These are phyloP conservation scores for Tribolium freemani DNA, from an alignment of 2,888 invertebrate genomes.

Conservation along the genomic window DNA sequence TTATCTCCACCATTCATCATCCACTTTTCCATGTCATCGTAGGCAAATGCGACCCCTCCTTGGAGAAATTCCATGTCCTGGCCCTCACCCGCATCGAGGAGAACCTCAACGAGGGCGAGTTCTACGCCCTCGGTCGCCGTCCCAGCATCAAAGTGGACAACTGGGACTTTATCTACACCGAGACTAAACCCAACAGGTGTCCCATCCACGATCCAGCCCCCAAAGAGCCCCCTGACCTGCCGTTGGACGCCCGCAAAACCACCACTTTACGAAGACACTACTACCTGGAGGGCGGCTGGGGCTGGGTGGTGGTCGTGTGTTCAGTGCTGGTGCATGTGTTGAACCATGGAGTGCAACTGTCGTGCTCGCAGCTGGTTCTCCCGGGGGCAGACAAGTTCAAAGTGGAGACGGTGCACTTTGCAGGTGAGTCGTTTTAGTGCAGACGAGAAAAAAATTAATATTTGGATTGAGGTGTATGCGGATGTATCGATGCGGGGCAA, in stretches of 20 bases:
- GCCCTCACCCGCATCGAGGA: slow-evolving; percentile 63
- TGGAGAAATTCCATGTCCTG: slow-evolving; percentile 63
- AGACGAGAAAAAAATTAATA: neutral
- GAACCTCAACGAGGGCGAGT: slow-evolving; percentile 43
- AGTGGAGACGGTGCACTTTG: slow-evolving; percentile 74
- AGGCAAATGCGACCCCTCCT: slow-evolving; percentile 6
- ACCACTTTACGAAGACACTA: slow-evolving; percentile 76
- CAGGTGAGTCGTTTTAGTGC: slow-evolving; percentile 71
- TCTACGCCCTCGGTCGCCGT: slow-evolving; percentile 54
- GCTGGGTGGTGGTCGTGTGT: slow-evolving; percentile 84
- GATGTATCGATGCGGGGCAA: too few species aligned
- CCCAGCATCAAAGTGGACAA: slow-evolving; percentile 64
- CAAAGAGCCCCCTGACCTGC: slow-evolving; percentile 58
- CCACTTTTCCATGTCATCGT: neutral
- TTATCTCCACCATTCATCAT: neutral
- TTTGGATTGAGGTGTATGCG: too few species aligned
- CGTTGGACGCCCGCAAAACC: slow-evolving; percentile 65
- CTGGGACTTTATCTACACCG: slow-evolving; percentile 65
- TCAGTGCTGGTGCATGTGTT: slow-evolving; percentile 81
- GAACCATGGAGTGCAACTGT: slow-evolving; percentile 82
- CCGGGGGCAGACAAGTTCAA: slow-evolving; percentile 75
- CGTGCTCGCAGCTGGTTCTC: slow-evolving; percentile 73
- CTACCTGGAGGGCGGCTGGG: slow-evolving; percentile 91
- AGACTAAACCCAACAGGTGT: slow-evolving; percentile 52
- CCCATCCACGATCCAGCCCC: slow-evolving; percentile 51